Base-by-base conservation (phyloP, 2,797 vertebrate genomes). In the Cossypha heuglini region DNA sequence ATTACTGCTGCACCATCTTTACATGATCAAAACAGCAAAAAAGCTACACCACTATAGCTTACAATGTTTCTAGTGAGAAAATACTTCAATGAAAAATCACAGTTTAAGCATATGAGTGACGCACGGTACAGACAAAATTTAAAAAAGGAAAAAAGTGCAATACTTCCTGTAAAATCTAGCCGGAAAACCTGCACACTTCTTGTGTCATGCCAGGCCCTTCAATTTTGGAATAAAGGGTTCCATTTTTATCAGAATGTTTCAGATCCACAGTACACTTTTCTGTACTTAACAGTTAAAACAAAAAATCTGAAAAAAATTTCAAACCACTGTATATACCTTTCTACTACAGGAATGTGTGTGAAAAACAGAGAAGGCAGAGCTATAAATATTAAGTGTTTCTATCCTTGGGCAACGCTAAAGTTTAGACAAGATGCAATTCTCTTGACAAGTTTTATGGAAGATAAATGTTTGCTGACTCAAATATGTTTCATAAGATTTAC, bases 371-470 rank as follows among this genome's bases (percentile, higher is more conserved):
- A 86, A 83, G 40, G 48, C 59, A 93, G 43, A 77, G 64, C 57
- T 87, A 68, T 51, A 71, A 77, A 85, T 93, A 94, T 59, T 77
- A 80, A 74, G 43, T 57, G 22, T 46, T 92, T 93, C 71, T 94
- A 33, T 71, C 91, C 40, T 86, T 68, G 61, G 51, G 75, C 72
- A 86, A 84, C 31, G 40, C 16, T n/a, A 22, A 67, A 91, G 79
- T 92, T 94, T 86, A 86, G 73, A 76, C 79, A 57, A 75, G 91
- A 92, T 19, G 9, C 29, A 81, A 91, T 92, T 92, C 57, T 94
- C 64, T 54, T 73, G 59, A 94, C 55, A 92, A 86, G 83, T 82
- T 57, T 86, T 90, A 82, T n/a, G 73, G 67, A 63, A 90, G 64
- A 90, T 74, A 82, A 94, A 95, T 22, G 31, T 51, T 78, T 92